Base-by-base conservation (phyloP, 2,888 invertebrate genomes). In the Octodonta nipae region DNA sequence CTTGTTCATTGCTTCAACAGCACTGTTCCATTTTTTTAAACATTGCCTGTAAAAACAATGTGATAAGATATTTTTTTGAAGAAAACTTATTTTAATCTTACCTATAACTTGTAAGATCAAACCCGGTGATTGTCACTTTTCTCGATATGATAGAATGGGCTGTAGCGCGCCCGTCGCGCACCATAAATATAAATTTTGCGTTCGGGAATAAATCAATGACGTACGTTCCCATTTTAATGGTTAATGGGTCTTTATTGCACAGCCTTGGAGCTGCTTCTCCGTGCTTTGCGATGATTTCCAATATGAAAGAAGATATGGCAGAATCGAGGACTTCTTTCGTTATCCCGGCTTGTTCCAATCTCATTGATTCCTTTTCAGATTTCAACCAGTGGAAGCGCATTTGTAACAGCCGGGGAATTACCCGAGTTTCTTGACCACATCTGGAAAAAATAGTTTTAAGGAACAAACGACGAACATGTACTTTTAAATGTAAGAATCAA, bases 191-290 rank as follows among this genome's bases (percentile, higher is more conserved):
- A 66, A 93, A 98, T 66, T 95, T 95, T 36, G 93, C 84, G 59
- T 92, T 91, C 27, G 98, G 96, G 66, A 98, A 99, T 38, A 98
- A 70, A 58, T 88, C 84, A 42, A 86, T 75, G 50, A 99, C 80
- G 63, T 89, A 96, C 32, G 83, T 79, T 55, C 92, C 92, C 73
- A 92, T 92, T 67, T 95, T 95, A 47, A 98, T 73, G 35, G 93
- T 93, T 46, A 98, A 78, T 31, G 98, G 98, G 67, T 98, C 98
- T 66, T 98, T 98, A 71, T 98, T 98, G 70, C 98, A 98, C 41
- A 96, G 75, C 31, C 93, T 71, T 38, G 86, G 78, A 32, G 96
- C 95, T 15, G 89, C 83, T 53, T 91, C 89, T 26, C 96, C 96
- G 65, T 98, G 95, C 46, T 84, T 80, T 37, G 88, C 91, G 51